Base-by-base conservation (phyloP, 1,140 invertebrate genomes). In the Dendroctonus valens region DNA sequence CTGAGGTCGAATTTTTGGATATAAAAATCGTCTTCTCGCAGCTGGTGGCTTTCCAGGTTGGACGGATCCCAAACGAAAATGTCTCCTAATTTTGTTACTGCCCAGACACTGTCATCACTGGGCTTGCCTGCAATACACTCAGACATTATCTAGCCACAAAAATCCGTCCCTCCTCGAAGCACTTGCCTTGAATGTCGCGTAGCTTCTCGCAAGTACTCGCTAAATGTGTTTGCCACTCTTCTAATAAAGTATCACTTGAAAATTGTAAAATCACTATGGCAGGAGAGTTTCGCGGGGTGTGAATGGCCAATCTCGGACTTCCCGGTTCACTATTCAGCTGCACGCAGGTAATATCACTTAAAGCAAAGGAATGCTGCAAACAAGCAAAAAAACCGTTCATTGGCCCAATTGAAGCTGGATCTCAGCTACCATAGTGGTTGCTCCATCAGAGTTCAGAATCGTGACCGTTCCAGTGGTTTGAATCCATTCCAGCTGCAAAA, bases 181-280 rank as follows among this genome's bases (percentile, higher is more conserved):
- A 9, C 53, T 38, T 60, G 71, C 74, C 75, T 62, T 53, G 41
- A 38, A 58, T 59, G 11, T 74, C 57, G 44, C 74, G 68, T 6
- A 78, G 62, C 65, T 77, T 70, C 44, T 70, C 69, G 58, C 75
- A 77, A 46, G 73, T 87, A 73, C 82, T 84, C n/a, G 85, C 84
- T 65, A 93, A 82, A 74, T 91, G 85, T 42, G 86, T 85, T 52
- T 93, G 84, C 92, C 92, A 95, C 76, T 94, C 92, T 80, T 93
- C 91, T 79, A 92, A 84, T 79, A 93, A 89, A 46, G 86, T 85
- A 78, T 94, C 91, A 70, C 87, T 87, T 14, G 82, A 78, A 79
- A 93, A 91, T 79, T 90, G 86, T 63, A 94, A 78, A 77, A 87
- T 85, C 7, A 93, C 80, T 6, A 83, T 78, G 41, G 76, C 74